Percentiles rank a stretch among this genome's conserved stretches.
phyloP scores from a whole-genome alignment of 2,888 invertebrate genomes.

The Macaria notata region DNA sequence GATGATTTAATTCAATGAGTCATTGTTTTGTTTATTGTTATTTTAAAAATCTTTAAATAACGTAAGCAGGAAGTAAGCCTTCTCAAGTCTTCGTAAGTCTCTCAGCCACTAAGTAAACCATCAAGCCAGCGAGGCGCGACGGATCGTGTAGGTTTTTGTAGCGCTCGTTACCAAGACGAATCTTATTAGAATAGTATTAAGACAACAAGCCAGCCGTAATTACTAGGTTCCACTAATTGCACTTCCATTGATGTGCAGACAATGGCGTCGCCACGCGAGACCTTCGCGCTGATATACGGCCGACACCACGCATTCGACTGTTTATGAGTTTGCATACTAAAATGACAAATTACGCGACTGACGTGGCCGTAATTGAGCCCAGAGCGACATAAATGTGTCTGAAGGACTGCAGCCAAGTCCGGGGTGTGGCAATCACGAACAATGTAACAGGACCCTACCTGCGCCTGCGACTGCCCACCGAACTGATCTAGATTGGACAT shows the following conservation, averaged over 20 bases:
- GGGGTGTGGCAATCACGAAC: constrained; percentile 75
- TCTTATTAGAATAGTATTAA: constrained; percentile 45
- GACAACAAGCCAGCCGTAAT: constrained; percentile 46
- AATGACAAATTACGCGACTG: constrained; percentile 65
- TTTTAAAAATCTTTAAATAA: too few species aligned
- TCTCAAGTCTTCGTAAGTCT: too few species aligned
- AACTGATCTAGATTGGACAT: constrained; percentile 51
- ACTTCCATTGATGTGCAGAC: constrained; percentile 51
- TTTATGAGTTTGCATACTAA: constrained; percentile 64
- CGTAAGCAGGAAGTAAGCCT: background rate
- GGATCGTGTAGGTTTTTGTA: constrained; percentile 22
- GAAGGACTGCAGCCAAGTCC: constrained; percentile 58
- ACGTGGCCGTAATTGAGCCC: constrained; percentile 44
- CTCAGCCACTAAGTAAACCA: background rate
- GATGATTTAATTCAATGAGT: too few species aligned
- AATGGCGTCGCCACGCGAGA: constrained; percentile 56
- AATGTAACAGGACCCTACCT: constrained; percentile 39
- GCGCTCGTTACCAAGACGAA: constrained; percentile 29
- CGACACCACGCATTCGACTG: constrained; percentile 54
- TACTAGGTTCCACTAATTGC: constrained; percentile 53
- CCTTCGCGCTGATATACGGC: constrained; percentile 52
- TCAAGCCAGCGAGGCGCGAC: background rate
- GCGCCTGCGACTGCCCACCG: constrained; percentile 31
- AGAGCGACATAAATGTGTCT: constrained; percentile 55
- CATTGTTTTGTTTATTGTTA: too few species aligned